Base-by-base conservation (phyloP, 2,113 vertebrate species). In the Salvelinus alpinus region DNA sequence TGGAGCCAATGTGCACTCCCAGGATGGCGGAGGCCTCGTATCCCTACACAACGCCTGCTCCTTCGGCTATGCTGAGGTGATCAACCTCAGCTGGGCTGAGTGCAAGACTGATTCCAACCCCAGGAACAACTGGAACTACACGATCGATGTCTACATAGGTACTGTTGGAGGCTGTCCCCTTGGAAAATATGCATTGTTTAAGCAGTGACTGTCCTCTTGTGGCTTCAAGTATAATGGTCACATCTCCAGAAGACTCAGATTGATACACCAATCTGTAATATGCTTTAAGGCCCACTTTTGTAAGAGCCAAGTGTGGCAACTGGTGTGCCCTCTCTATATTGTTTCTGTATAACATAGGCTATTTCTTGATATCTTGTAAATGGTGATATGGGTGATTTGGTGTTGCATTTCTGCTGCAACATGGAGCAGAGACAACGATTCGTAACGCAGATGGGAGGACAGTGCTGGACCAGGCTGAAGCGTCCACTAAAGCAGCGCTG, bases 121-220 rank as follows among this genome's bases (percentile, higher is more conserved):
- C 82, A 94, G 96, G 79, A 97, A 99, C 93, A 99, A 99, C 92
- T 99, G 96, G 97, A 98, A 98, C 92, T 99, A 98, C 83, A 98
- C 97, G 92, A 97, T 96, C 78, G 96, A 99, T 85, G 97, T 99
- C 89, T 99, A 97, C 86, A 99, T 99, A 71, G 97, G 97, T 98
- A 82, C 54, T 18, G 16, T 34, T 18, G 16, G 20, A 14, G 59
- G 7, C 59, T 62, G 16, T 29, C 18, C 59, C 59, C 14, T 62
- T 2, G 59, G 59, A 22, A 44, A 57, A 57, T 57, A 20, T 57
- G 54, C 54, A 57, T 57, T 18, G 12, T 54, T 62, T 20, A 20
- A 22, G 20, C 18, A 14, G 1, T 20, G 48, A 54, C 20, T 62
- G n/a, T 60, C 14, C 59, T 22, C 20, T n/a, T n/a, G 14, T 60